These are phyloP conservation scores for Phodopus roborovskii DNA, from an alignment of 2,113 vertebrate genomes.

Conservation along the genomic window DNA sequence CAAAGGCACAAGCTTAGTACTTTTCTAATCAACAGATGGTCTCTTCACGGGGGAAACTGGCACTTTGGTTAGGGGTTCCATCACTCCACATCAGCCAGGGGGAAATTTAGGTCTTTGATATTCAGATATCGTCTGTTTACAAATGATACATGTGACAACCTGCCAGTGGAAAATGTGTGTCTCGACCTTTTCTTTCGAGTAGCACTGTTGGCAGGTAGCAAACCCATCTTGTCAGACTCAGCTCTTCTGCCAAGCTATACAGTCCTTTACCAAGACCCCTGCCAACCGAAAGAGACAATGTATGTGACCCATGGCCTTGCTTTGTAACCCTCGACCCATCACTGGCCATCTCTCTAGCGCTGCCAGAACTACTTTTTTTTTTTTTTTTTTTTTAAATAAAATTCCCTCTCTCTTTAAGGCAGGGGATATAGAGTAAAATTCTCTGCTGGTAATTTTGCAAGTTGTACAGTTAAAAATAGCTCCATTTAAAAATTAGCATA, in stretches of 20 bases:
- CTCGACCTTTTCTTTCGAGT: constrained; percentile 62
- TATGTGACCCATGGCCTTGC: background rate
- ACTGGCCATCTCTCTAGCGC: background rate
- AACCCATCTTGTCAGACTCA: constrained; percentile 62
- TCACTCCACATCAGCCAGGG: constrained; percentile 28
- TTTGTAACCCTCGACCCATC: constrained; percentile 29
- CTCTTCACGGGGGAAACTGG: background rate
- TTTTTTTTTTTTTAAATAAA: constrained; percentile 15
- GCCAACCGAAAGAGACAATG: constrained; percentile 57
- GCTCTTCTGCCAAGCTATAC: constrained; percentile 55
- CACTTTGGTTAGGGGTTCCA: background rate
- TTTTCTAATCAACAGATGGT: constrained; percentile 47
- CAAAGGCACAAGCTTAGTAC: constrained; percentile 7
- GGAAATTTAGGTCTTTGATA: constrained; percentile 47
- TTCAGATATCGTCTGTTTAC: constrained; percentile 64
- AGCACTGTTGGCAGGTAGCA: constrained; percentile 52
- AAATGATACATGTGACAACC: constrained; percentile 70
- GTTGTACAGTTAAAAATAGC: background rate
- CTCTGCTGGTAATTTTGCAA: background rate
- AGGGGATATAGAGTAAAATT: constrained; percentile 5
- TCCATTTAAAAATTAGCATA: background rate
- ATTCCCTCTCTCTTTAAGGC: background rate
- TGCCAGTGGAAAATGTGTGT: constrained; percentile 69
- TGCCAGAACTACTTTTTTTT: background rate
- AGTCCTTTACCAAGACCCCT: constrained; percentile 70